phyloP scores from a whole-genome alignment of 2,888 invertebrate genomes.

The Tetrapedia diversipes region DNA sequence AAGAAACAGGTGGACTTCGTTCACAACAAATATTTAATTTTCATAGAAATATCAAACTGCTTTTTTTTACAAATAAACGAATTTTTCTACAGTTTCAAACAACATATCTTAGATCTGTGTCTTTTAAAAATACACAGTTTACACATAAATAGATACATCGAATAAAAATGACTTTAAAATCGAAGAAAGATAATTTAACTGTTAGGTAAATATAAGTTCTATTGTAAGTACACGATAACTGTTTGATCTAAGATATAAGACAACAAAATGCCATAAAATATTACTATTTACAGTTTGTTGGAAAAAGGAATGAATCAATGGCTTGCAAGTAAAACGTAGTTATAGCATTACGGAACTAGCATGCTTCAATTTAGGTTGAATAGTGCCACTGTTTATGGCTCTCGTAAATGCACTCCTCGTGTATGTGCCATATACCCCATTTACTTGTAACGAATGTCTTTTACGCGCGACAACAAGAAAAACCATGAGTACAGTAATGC shows the following conservation, averaged over 20 bases:
- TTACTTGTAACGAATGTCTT: slow-evolving; percentile 15
- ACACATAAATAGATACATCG: neutral
- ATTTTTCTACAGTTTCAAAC: no score
- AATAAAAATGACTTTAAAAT: no score
- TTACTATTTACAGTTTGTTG: slow-evolving; percentile 16
- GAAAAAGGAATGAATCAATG: slow-evolving; percentile 24
- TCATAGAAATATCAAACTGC: no score
- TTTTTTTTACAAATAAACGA: no score
- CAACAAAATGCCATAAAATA: neutral
- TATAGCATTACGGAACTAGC: slow-evolving; percentile 7
- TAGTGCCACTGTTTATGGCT: slow-evolving; percentile 51
- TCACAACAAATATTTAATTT: no score
- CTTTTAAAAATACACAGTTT: neutral
- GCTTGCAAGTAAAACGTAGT: slow-evolving; percentile 25
- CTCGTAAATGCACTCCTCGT: slow-evolving; percentile 33
- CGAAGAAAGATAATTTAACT: no score
- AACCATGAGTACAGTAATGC: neutral
- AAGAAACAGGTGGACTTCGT: no score
- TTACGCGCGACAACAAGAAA: neutral
- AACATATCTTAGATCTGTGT: neutral
- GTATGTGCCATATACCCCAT: slow-evolving; percentile 29
- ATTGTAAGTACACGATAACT: neutral
- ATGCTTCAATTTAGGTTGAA: slow-evolving; percentile 30
- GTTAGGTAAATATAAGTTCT: no score
- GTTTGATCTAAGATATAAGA: slow-evolving; percentile 1